Evolutionary conservation across 2,888 invertebrate genomes (phyloP).

Genomic region (Euspilapteryx auroguttella): DNA sequence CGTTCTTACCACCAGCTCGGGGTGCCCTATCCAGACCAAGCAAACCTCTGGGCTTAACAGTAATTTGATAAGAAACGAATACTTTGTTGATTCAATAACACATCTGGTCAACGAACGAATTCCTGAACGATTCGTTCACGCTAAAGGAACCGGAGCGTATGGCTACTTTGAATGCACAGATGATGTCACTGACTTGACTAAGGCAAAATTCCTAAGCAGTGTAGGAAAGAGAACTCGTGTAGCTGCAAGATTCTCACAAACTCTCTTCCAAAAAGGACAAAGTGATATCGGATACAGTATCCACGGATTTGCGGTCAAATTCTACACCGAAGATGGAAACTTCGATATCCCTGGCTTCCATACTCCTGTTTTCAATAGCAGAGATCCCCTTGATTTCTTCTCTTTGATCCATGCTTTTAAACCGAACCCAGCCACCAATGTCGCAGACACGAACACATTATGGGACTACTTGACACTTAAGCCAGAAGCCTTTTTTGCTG

Average conservation of each 20-base stretch:
- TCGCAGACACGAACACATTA: slow-evolving; percentile 17
- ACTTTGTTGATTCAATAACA: slow-evolving; percentile 67
- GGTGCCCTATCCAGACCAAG: too few species aligned
- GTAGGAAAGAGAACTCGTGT: slow-evolving; percentile 57
- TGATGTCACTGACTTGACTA: slow-evolving; percentile 63
- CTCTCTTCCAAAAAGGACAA: slow-evolving; percentile 65
- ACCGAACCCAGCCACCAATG: slow-evolving; percentile 52
- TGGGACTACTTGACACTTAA: slow-evolving; percentile 49
- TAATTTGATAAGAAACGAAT: slow-evolving; percentile 72
- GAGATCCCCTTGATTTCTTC: slow-evolving; percentile 50
- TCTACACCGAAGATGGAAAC: too few species aligned
- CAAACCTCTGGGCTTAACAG: slow-evolving; percentile 73
- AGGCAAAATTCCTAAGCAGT: slow-evolving; percentile 50
- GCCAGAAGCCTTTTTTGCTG: slow-evolving; percentile 42
- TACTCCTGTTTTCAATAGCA: slow-evolving; percentile 53
- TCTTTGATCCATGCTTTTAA: slow-evolving; percentile 55
- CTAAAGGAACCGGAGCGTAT: slow-evolving; percentile 83
- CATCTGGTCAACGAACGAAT: slow-evolving; percentile 83
- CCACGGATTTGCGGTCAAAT: slow-evolving; percentile 6
- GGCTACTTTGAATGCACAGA: slow-evolving; percentile 77
- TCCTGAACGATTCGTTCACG: slow-evolving; percentile 86
- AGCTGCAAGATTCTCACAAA: slow-evolving; percentile 59
- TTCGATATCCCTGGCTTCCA: too few species aligned
- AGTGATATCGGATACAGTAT: slow-evolving; percentile 41
- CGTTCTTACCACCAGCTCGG: too few species aligned